phyloP scores from a whole-genome alignment of 2,113 vertebrate species.

The Clarias magur region DNA sequence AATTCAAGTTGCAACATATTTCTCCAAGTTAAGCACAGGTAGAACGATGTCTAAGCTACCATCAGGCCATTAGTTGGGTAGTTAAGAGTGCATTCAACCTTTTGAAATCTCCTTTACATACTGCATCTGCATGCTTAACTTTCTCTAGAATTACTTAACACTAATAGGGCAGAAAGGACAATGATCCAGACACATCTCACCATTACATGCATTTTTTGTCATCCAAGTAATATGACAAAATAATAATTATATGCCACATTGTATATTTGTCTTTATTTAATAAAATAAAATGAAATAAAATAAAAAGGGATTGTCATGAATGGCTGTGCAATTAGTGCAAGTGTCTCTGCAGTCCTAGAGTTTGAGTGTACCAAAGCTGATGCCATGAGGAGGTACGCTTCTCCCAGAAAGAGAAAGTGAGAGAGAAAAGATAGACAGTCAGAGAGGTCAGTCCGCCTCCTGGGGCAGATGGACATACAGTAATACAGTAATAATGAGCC shows the following conservation, averaged over 20 bases:
- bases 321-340: slow-evolving; percentile 33
- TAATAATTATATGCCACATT: not conserved
- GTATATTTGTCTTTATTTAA: not conserved
- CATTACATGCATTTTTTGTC: slow-evolving; percentile 3
- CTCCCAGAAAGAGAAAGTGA: slow-evolving; percentile 1
- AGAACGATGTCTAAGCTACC: slow-evolving; percentile 25
- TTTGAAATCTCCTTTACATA: slow-evolving; percentile 27
- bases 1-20: not conserved
- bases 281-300: not conserved
- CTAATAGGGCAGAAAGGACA: not conserved
- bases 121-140: slow-evolving; percentile 7
- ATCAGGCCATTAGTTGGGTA: slow-evolving; percentile 40
- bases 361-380: slow-evolving; percentile 35
- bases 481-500: slow-evolving; percentile 59
- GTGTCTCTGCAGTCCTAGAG: slow-evolving; percentile 38
- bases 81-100: slow-evolving; percentile 30
- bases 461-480: slow-evolving; percentile 46
- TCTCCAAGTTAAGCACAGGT: not conserved
- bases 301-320: slow-evolving; percentile 28
- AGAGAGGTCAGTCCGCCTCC: slow-evolving; percentile 43
- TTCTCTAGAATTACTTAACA: slow-evolving; percentile 21
- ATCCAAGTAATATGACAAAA: not conserved
- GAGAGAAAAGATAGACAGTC: slow-evolving; percentile 31
- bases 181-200: not conserved
- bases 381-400: slow-evolving; percentile 30